Conservation (phyloP, 2,797 vertebrate genomes). For the Cetoscarus ocellatus region DNA sequence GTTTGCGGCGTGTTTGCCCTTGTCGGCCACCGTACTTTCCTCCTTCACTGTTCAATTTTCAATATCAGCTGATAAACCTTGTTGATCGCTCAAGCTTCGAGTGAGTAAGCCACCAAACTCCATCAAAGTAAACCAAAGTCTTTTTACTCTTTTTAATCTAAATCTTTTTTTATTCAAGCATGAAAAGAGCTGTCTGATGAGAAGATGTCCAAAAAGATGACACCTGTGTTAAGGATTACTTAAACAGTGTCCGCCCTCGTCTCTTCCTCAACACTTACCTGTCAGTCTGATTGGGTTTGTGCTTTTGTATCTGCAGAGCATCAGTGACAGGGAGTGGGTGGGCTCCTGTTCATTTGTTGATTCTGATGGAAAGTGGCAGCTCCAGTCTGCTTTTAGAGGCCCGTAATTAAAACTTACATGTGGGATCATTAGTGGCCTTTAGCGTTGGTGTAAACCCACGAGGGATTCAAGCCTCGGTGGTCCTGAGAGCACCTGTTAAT, state of each 20-base stretch:
- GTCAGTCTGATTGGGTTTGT: constrained; percentile 44
- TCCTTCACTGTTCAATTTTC: too few species aligned
- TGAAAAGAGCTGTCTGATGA: too few species aligned
- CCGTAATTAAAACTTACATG: constrained; percentile 64
- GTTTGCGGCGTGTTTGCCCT: too few species aligned
- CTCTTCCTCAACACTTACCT: constrained; percentile 33
- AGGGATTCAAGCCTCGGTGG: constrained; percentile 18
- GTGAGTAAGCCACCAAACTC: too few species aligned
- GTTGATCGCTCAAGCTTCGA: too few species aligned
- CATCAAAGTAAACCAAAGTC: too few species aligned
- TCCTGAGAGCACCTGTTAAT: not conserved
- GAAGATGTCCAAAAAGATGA: not conserved
- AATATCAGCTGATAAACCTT: too few species aligned
- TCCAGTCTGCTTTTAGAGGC: constrained; percentile 47
- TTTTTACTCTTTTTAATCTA: too few species aligned
- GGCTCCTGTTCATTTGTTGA: constrained; percentile 46
- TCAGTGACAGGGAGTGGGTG: constrained; percentile 52
- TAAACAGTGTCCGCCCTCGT: constrained; percentile 5
- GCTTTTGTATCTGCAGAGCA: constrained; percentile 27
- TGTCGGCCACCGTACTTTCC: too few species aligned
- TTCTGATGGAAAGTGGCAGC: constrained; percentile 59
- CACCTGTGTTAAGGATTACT: not conserved
- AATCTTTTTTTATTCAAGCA: too few species aligned
- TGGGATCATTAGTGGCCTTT: constrained; percentile 33
- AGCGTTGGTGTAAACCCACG: constrained; percentile 1